Conservation (phyloP, 1,140 invertebrate species). For the Euura lappo region DNA sequence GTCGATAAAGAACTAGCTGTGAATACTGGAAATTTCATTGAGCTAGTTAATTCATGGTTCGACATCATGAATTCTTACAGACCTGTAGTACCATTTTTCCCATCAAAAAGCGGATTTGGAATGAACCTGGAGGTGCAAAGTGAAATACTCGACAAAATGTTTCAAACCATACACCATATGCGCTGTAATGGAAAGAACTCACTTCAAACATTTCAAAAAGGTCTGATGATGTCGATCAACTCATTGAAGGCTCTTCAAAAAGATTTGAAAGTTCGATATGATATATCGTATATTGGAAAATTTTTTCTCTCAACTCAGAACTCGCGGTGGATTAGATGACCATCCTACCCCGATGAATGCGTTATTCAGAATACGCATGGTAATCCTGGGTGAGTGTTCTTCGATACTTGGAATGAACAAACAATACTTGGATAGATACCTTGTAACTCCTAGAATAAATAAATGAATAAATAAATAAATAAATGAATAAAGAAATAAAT, state of each 20-base stretch:
- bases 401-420: neutral
- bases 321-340: slow-evolving; percentile 17
- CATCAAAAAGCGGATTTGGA: slow-evolving; percentile 22
- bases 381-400: slow-evolving; percentile 8
- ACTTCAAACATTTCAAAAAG: slow-evolving; percentile 31
- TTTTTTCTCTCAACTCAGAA: slow-evolving; percentile 18
- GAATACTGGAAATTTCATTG: slow-evolving; percentile 21
- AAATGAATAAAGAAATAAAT: too few relatives aligned
- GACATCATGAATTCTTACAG: slow-evolving; percentile 23
- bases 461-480: too few relatives aligned
- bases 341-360: slow-evolving; percentile 18
- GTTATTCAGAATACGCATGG: slow-evolving; percentile 17
- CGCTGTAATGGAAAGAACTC: slow-evolving; percentile 23
- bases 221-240: slow-evolving; percentile 22
- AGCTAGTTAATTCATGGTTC: slow-evolving; percentile 23
- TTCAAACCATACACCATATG: slow-evolving; percentile 23
- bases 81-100: slow-evolving; percentile 6
- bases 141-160: slow-evolving; percentile 19
- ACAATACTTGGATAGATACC: neutral
- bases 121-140: slow-evolving; percentile 19
- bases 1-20: slow-evolving; percentile 9
- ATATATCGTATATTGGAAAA: slow-evolving; percentile 20
- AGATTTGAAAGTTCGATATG: neutral
- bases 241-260: slow-evolving; percentile 3
- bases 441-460: neutral